phyloP scores from a whole-genome alignment of 2,888 invertebrate species.

The Cantharis lateralis region DNA sequence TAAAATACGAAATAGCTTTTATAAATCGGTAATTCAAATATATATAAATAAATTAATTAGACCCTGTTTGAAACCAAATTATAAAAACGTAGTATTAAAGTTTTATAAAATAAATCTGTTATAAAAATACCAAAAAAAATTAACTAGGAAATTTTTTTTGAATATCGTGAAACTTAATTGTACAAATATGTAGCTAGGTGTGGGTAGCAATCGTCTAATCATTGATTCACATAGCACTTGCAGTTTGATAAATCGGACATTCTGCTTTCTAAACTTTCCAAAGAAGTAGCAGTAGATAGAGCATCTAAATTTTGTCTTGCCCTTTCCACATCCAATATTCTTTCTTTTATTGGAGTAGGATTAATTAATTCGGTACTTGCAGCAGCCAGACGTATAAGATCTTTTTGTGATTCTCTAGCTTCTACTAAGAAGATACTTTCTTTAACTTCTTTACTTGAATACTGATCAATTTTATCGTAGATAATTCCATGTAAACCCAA shows the following conservation, averaged over 20 bases:
- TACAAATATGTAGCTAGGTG: not conserved
- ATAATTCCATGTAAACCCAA: conserved; percentile 95
- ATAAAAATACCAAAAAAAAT: not conserved
- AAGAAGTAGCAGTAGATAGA: conserved; percentile 62
- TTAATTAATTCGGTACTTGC: conserved; percentile 45
- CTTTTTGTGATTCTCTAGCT: conserved; percentile 75
- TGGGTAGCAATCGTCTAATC: not conserved
- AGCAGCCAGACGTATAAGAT: conserved; percentile 58
- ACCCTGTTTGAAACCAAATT: not conserved
- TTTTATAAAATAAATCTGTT: not conserved
- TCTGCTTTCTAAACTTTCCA: conserved; percentile 58
- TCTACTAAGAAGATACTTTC: conserved; percentile 84
- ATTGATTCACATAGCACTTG: not conserved
- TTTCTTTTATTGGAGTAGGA: conserved; percentile 39
- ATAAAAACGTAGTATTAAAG: not conserved
- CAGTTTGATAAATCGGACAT: conserved; percentile 9
- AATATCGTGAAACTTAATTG: not conserved
- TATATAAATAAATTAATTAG: not conserved
- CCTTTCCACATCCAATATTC: conserved; percentile 52
- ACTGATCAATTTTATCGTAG: conserved; percentile 89
- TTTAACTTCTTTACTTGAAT: conserved; percentile 71
- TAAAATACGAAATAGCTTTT: not conserved
- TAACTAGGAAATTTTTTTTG: not conserved
- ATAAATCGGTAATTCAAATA: not conserved
- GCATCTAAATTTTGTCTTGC: conserved; percentile 48